Evolutionary conservation across 2,888 invertebrate species (phyloP).

Genomic region (Sisyra terminalis): DNA sequence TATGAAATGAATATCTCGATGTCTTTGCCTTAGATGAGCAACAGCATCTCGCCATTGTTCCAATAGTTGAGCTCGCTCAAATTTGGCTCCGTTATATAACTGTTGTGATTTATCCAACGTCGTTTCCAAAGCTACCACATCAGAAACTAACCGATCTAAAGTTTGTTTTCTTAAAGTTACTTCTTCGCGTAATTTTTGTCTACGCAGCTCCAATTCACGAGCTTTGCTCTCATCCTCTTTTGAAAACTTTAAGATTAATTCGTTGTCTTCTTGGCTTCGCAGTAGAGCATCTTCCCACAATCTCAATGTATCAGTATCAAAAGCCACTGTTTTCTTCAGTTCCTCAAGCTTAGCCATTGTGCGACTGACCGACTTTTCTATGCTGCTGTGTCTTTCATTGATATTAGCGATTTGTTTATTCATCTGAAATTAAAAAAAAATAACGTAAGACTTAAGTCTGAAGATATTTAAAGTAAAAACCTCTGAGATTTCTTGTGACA

Average conservation of each 20-base stretch:
- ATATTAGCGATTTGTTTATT: constrained; percentile 29
- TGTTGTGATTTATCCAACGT: constrained; percentile 32
- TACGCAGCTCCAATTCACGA: constrained; percentile 38
- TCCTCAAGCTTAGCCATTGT: constrained; percentile 41
- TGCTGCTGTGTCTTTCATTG: constrained; percentile 30
- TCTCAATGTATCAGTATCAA: constrained; percentile 46
- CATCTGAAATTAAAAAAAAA: constrained; percentile 20
- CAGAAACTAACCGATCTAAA: constrained; percentile 29
- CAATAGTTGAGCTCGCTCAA: constrained; percentile 44
- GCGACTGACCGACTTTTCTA: constrained; percentile 26
- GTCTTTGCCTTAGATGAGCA: constrained; percentile 49
- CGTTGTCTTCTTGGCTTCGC: constrained; percentile 48
- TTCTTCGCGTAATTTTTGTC: constrained; percentile 31
- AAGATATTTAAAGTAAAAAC: background rate
- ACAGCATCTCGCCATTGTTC: constrained; percentile 56
- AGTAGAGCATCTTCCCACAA: constrained; percentile 58
- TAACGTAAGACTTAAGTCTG: background rate
- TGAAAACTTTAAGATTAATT: constrained; percentile 53
- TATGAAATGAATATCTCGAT: constrained; percentile 39
- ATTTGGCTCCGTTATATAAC: constrained; percentile 21
- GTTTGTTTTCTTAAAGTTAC: constrained; percentile 28
- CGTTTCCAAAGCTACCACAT: constrained; percentile 36
- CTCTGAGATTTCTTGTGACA: background rate
- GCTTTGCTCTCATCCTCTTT: constrained; percentile 52
- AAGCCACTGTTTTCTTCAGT: constrained; percentile 46